A percentile compares a stretch with the other conserved stretches of the same genome.
Conservation (phyloP, 2,888 invertebrate species). For the Orthosia incerta region DNA sequence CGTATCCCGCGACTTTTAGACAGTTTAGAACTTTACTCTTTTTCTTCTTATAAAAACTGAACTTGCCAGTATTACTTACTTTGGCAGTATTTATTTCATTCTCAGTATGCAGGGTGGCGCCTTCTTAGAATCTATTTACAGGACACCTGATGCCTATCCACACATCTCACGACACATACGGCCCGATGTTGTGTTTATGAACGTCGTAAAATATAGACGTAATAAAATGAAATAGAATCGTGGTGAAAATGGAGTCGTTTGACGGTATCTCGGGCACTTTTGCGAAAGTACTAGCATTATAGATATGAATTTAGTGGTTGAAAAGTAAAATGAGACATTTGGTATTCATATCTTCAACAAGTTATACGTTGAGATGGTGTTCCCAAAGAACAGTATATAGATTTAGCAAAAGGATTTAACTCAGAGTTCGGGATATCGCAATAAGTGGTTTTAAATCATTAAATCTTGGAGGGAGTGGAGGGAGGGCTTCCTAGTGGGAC, state of each 20-base stretch:
- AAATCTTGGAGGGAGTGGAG: background rate
- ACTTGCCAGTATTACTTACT: too few relatives aligned
- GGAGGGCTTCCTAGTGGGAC: too few relatives aligned
- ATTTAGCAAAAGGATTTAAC: background rate
- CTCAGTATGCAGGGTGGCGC: slow-evolving; percentile 10
- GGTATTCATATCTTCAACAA: slow-evolving; percentile 29
- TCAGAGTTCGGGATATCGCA: background rate
- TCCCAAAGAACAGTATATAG: background rate
- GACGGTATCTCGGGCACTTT: slow-evolving; percentile 13
- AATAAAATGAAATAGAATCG: slow-evolving; percentile 46
- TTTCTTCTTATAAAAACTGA: background rate
- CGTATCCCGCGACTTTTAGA: too few relatives aligned
- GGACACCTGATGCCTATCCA: slow-evolving; percentile 66
- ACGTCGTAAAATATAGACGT: slow-evolving; percentile 51
- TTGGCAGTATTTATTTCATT: slow-evolving; percentile 16
- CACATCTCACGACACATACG: slow-evolving; percentile 30
- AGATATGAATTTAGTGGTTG: slow-evolving; percentile 34
- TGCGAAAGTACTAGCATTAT: slow-evolving; percentile 9
- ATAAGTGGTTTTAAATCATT: background rate
- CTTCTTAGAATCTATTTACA: slow-evolving; percentile 62
- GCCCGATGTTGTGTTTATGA: slow-evolving; percentile 54
- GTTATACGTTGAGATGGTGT: background rate
- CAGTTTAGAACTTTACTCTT: background rate
- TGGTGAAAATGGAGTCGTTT: slow-evolving; percentile 34
- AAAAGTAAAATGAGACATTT: slow-evolving; percentile 35